A percentile compares a stretch with the other conserved stretches of the same genome.
These are phyloP conservation scores for Caenorhabditis latens DNA, from an alignment of 1,140 invertebrate species.

Conservation along the genomic window DNA sequence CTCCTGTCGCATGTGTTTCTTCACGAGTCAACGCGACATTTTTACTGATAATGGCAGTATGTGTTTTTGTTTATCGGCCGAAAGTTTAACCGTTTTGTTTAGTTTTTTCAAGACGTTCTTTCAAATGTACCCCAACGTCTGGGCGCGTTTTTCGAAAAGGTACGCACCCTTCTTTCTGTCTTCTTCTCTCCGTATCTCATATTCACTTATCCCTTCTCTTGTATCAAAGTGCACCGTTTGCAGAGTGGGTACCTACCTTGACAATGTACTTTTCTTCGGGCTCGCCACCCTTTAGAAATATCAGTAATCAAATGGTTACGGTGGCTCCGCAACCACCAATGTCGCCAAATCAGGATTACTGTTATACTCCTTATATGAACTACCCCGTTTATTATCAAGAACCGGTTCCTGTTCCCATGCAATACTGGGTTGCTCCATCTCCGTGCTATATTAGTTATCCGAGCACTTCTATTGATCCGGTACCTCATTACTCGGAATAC, in stretches of 20 bases:
- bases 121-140: too few relatives aligned
- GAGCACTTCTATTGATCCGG: background rate
- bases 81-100: background rate
- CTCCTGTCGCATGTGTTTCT: background rate
- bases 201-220: background rate
- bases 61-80: conserved; percentile 13
- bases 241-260: background rate
- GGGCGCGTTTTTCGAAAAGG: background rate
- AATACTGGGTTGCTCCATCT: background rate
- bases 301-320: background rate
- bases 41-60: background rate
- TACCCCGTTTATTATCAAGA: background rate
- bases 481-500: background rate
- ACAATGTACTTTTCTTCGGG: background rate
- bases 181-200: background rate
- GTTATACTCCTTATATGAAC: background rate
- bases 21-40: background rate
- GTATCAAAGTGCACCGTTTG: background rate
- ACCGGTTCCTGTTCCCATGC: background rate
- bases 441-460: background rate
- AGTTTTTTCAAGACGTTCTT: too few relatives aligned
- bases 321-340: background rate
- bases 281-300: background rate
- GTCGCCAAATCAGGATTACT: background rate
- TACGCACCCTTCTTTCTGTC: background rate